phyloP scores from a whole-genome alignment of 1,140 invertebrate species.

The Drosophila teissieri region DNA sequence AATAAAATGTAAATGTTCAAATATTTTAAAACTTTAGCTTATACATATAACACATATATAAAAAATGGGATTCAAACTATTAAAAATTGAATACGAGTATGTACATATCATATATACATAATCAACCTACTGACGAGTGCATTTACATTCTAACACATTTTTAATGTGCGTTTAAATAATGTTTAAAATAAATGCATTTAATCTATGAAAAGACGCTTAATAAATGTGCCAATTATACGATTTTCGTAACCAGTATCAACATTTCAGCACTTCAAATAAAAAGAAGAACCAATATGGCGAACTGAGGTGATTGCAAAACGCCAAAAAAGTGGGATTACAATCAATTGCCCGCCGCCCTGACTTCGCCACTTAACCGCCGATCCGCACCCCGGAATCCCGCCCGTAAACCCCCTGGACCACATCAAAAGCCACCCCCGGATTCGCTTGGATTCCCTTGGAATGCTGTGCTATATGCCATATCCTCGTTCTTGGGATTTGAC shows the following conservation, averaged over 20 bases:
- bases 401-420: not conserved
- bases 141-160: too few species aligned
- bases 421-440: conserved; percentile 37
- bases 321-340: conserved; percentile 50
- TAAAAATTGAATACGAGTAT: too few species aligned
- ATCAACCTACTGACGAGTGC: too few species aligned
- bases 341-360: conserved; percentile 29
- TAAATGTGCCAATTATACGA: not conserved
- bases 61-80: too few species aligned
- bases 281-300: not conserved
- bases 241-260: not conserved
- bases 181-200: too few species aligned
- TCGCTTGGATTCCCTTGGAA: conserved; percentile 33
- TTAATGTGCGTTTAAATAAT: too few species aligned
- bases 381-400: not conserved
- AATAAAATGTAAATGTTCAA: too few species aligned
- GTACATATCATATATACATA: too few species aligned
- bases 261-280: not conserved
- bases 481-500: conserved; percentile 56
- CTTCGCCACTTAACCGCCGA: conserved; percentile 17
- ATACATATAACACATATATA: too few species aligned
- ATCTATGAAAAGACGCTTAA: too few species aligned
- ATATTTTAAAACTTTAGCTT: too few species aligned
- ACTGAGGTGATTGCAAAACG: not conserved
- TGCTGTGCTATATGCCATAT: conserved; percentile 3